Evolutionary conservation across 2,888 invertebrate species (phyloP).

Genomic region (Eupeodes latifasciatus): DNA sequence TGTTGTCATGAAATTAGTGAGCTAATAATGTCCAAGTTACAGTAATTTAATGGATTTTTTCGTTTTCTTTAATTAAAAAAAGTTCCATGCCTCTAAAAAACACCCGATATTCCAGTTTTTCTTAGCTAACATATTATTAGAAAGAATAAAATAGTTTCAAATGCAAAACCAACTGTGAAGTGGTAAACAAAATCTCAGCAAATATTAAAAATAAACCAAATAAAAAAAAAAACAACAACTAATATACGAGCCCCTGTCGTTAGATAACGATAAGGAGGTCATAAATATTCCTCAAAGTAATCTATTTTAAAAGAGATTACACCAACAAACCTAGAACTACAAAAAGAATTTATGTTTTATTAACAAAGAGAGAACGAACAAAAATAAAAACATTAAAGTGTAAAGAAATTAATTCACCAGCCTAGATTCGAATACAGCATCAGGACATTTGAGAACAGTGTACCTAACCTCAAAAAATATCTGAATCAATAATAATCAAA

Average conservation of each 20-base stretch:
- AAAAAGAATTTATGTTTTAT: background rate
- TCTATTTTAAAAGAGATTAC: background rate
- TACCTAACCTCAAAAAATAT: conserved; percentile 5
- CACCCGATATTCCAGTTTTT: too few species aligned
- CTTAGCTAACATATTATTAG: background rate
- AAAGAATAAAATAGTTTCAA: background rate
- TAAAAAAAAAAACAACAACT: background rate
- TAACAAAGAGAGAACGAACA: background rate
- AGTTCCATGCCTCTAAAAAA: too few species aligned
- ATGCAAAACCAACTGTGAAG: background rate
- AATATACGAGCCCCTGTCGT: background rate
- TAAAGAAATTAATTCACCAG: conserved; percentile 3
- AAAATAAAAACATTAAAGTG: background rate
- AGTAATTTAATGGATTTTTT: too few species aligned
- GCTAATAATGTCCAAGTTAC: too few species aligned
- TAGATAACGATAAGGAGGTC: conserved; percentile 21
- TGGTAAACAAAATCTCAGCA: background rate
- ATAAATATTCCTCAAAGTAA: background rate
- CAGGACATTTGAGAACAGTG: background rate
- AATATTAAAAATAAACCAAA: background rate
- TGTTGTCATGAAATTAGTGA: too few species aligned
- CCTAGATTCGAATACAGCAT: background rate
- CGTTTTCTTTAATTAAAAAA: too few species aligned
- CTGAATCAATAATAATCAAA: conserved; percentile 6
- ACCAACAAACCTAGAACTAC: background rate